A percentile compares a stretch with the other conserved stretches of the same genome.
Conservation (phyloP, 2,888 invertebrate genomes). For the Sinopyrophorus schimmeli region DNA sequence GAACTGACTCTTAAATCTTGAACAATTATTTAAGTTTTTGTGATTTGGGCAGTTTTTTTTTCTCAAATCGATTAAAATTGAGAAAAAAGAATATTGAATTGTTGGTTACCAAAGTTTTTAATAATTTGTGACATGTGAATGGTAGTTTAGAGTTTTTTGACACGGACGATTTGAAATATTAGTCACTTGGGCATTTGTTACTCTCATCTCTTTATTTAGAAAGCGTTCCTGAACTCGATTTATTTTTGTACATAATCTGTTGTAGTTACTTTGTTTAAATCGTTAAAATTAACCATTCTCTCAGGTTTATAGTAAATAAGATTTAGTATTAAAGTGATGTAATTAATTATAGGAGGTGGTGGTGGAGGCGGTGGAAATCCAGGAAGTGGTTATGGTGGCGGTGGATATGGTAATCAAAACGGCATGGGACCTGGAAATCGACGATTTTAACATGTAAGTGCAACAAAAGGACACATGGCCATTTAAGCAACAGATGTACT, state of each 20-base stretch:
- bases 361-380: slow-evolving; percentile 50
- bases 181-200: too few relatives aligned
- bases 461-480: slow-evolving; percentile 39
- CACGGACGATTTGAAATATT: too few relatives aligned
- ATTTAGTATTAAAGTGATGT: slow-evolving; percentile 51
- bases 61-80: too few relatives aligned
- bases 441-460: slow-evolving; percentile 51
- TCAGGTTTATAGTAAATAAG: slow-evolving; percentile 50
- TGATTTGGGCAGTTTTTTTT: too few relatives aligned
- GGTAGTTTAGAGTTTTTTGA: too few relatives aligned
- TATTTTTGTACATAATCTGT: background rate
- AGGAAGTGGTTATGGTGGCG: slow-evolving; percentile 46
- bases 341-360: slow-evolving; percentile 48
- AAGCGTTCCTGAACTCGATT: background rate
- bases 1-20: too few relatives aligned
- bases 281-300: background rate
- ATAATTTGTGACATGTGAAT: too few relatives aligned
- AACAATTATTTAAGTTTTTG: too few relatives aligned
- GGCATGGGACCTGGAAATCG: slow-evolving; percentile 54
- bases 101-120: too few relatives aligned
- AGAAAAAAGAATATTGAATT: too few relatives aligned
- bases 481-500: slow-evolving; percentile 33
- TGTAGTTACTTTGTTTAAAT: background rate
- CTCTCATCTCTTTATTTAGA: too few relatives aligned
- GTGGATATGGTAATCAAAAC: slow-evolving; percentile 54